Conservation (phyloP, 2,888 invertebrate genomes). For the Phlogophora meticulosa region DNA sequence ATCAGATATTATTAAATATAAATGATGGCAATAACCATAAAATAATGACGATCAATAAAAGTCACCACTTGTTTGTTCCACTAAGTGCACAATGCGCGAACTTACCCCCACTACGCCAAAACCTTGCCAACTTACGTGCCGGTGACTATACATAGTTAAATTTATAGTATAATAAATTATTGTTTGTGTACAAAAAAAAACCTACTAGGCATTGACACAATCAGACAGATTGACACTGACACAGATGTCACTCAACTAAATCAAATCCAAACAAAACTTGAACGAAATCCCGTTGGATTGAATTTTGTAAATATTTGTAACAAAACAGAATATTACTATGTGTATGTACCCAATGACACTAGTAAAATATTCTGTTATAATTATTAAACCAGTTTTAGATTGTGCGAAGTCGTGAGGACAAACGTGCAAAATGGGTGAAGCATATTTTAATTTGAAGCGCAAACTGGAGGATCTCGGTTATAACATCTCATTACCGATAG, state of each 20-base stretch:
- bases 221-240: not conserved
- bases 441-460: slow-evolving; percentile 89
- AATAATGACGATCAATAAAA: too few relatives aligned
- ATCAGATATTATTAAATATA: too few relatives aligned
- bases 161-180: too few relatives aligned
- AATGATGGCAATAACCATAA: too few relatives aligned
- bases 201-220: not conserved
- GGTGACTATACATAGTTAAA: too few relatives aligned
- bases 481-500: slow-evolving; percentile 93
- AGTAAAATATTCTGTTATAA: not conserved
- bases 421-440: slow-evolving; percentile 81
- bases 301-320: slow-evolving; percentile 38
- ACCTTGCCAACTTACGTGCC: too few relatives aligned
- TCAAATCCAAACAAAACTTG: slow-evolving; percentile 48
- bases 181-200: too few relatives aligned
- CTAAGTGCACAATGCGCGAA: too few relatives aligned
- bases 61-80: too few relatives aligned
- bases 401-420: slow-evolving; percentile 5
- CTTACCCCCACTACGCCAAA: too few relatives aligned
- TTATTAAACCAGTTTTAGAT: not conserved
- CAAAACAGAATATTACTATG: slow-evolving; percentile 12
- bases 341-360: not conserved
- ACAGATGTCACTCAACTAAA: slow-evolving; percentile 4
- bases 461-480: slow-evolving; percentile 96
- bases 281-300: slow-evolving; percentile 31